Base-by-base conservation (phyloP, 2,797 vertebrate species). In the Spheniscus humboldti region DNA sequence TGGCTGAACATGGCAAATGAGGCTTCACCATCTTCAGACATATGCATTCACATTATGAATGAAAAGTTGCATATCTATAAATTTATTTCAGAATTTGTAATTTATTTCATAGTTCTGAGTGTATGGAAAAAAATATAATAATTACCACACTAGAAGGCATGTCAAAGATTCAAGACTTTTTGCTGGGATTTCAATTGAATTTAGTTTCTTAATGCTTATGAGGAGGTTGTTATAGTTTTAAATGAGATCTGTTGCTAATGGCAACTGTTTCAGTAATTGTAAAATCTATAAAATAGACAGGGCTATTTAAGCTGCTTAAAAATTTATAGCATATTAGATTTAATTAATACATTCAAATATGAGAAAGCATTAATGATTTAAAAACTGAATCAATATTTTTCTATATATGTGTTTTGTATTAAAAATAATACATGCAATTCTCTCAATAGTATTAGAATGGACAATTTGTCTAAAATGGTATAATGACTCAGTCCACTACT, bases 201-300 rank as follows among this genome's bases (percentile, higher is more conserved):
- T 91, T 92, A 71, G 24, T 90, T 94, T 90, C 50, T 84, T 91
- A 91, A 89, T 53, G n/a, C 22, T 91, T 91, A 37, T 80, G 78
- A 92, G 75, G 47, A 90, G 23, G 14, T 96, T 89, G 30, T 82
- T 96, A 91, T 31, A 60, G 47, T 68, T 94, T 96, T 94, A 88
- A 96, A 94, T 96, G 50, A 93, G 41, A 95, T 81, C 48, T 94
- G 55, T 96, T 97, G 67, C 69, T 79, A 97, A 73, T 7, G 16
- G 92, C 47, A 96, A 91, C 66, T 72, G 17, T 75, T 95, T 95
- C 91, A 84, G 68, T 93, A 94, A 95, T n/a, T 90, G 55, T 57
- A 94, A 96, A 96, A 95, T 74, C 89, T 87, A 71, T 91, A 90
- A 87, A 95, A 92, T 63, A 84, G 77, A 83, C 8, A 39, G 43